phyloP scores from a whole-genome alignment of 2,888 invertebrate genomes.

The Allacma fusca region DNA sequence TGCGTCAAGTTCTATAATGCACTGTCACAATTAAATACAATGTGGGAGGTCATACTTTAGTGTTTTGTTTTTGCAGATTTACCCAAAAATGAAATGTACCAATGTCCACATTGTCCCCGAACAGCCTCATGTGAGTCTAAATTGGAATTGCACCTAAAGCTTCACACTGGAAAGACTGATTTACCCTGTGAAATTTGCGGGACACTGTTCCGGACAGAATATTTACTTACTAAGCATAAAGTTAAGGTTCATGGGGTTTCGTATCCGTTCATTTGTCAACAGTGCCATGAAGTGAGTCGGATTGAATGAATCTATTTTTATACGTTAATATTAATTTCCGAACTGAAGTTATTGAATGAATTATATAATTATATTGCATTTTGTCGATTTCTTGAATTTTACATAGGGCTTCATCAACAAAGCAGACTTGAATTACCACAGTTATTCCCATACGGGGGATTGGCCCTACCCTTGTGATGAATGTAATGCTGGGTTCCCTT shows the following conservation, averaged over 20 bases:
- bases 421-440: not conserved
- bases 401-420: not conserved
- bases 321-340: no score
- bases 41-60: no score
- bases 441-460: not conserved
- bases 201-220: not conserved
- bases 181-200: not conserved
- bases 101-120: not conserved
- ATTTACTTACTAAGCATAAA: not conserved
- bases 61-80: not conserved
- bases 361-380: no score
- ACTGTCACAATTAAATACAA: no score
- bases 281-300: not conserved
- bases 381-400: no score
- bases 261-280: slow-evolving; percentile 5
- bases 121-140: not conserved
- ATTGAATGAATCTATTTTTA: no score
- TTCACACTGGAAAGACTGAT: not conserved
- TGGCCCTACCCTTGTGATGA: not conserved
- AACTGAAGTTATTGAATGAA: no score
- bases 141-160: not conserved
- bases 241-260: not conserved
- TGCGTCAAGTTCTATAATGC: no score
- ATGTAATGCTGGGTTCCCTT: slow-evolving; percentile 9
- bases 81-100: not conserved